These are phyloP conservation scores for Mythimna vitellina DNA, from an alignment of 2,888 invertebrate genomes.

Conservation along the genomic window DNA sequence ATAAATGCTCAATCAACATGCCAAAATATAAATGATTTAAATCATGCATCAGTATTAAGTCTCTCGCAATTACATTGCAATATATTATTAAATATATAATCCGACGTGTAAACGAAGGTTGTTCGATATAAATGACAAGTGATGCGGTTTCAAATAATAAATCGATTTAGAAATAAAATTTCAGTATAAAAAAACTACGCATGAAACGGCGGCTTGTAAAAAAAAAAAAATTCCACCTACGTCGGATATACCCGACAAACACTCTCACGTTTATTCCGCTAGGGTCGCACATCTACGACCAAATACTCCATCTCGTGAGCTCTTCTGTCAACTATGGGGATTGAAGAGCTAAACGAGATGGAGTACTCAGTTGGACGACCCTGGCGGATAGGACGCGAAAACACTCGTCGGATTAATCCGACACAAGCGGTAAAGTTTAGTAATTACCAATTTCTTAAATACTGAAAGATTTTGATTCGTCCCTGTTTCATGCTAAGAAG, in stretches of 20 bases:
- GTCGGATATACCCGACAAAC: too few species aligned
- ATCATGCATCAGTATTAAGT: slow-evolving; percentile 51
- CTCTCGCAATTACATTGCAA: slow-evolving; percentile 35
- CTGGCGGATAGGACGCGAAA: too few species aligned
- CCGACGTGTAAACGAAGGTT: slow-evolving; percentile 52
- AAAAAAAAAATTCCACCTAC: neutral
- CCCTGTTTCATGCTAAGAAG: neutral
- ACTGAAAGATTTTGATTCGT: neutral
- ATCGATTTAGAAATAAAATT: slow-evolving; percentile 14
- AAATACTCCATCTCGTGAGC: too few species aligned
- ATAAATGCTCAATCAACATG: slow-evolving; percentile 42
- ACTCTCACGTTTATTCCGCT: too few species aligned
- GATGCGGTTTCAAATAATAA: neutral
- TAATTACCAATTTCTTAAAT: slow-evolving; percentile 8
- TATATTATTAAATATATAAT: slow-evolving; percentile 34
- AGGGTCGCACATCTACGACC: too few species aligned
- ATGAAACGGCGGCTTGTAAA: too few species aligned
- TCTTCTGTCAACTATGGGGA: too few species aligned
- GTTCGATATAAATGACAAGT: slow-evolving; percentile 60
- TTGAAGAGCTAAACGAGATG: too few species aligned
- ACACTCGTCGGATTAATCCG: too few species aligned
- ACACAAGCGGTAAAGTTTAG: neutral
- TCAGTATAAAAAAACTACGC: neutral
- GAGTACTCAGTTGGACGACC: too few species aligned
- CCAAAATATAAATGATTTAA: slow-evolving; percentile 46